Evolutionary conservation across 2,888 invertebrate genomes (phyloP), one percentile per base, ranked within the genome.

Genomic region (Cerceris ruficornis): DNA sequence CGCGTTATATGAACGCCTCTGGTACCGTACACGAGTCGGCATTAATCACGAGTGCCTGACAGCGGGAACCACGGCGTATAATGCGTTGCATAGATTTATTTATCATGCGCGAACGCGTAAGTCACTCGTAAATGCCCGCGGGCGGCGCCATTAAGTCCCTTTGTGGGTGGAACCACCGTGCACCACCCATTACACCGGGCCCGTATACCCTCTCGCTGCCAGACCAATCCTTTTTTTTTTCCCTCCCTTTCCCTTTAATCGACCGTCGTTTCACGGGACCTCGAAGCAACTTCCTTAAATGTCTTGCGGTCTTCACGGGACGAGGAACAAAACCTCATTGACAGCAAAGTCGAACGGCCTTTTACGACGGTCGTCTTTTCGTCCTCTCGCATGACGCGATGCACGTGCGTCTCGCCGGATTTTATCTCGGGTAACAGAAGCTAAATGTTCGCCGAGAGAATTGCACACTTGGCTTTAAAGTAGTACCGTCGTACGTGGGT

Each of bases 11-110:
- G 79, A 69, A 58, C 72, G 69, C 58, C 62, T 66, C 55, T 39
- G 28, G 65, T 49, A 15, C n/a, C 57, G 70, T 59, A 55, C 65
- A 80, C 81, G 78, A 77, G 76, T 73, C 80, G 80, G 80, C 89
- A 90, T 90, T 89, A 90, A 90, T 90, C 90, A 89, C 83, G 72
- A 58, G 50, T 46, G 72, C 75, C 78, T 81, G 89, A 89, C 90
- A 87, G 88, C 85, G 86, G 83, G 85, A 83, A 88, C 86, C 85
- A 76, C 81, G 79, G 88, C 86, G 85, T 84, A 88, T 87, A 88
- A 88, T 87, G 88, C 89, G 88, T 87, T 86, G 85, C 88, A 87
- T 88, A 89, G 90, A 89, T 90, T 90, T 90, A 90, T 90, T 90
- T 90, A 89, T 90, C 87, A 88, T 88, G 76, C 86, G 87, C 85